Conservation (phyloP, 2,113 vertebrate genomes). For the Zingel zingel region DNA sequence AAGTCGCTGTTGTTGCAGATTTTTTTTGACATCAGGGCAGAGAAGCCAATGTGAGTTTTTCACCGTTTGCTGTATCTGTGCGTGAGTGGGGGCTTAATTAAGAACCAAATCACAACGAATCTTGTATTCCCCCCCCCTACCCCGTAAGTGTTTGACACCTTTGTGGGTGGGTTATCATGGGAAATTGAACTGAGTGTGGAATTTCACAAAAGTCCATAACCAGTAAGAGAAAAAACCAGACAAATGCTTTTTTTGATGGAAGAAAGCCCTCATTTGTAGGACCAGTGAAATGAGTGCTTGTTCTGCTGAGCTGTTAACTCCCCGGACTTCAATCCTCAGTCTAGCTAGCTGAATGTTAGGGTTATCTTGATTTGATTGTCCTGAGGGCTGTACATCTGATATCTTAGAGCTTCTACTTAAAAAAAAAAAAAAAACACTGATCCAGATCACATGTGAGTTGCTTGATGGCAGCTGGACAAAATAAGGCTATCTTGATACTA, state of each 20-base stretch:
- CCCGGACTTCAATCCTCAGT: conserved; percentile 8
- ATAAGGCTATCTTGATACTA: background rate
- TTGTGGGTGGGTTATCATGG: conserved; percentile 62
- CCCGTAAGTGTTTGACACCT: conserved; percentile 56
- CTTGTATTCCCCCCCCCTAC: conserved; percentile 40
- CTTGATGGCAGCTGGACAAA: background rate
- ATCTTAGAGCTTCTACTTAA: background rate
- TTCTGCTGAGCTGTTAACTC: conserved; percentile 31
- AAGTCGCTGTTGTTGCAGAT: conserved; percentile 18
- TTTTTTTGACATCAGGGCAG: conserved; percentile 38
- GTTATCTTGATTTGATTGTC: background rate
- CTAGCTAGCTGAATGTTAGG: background rate
- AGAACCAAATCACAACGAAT: conserved; percentile 53
- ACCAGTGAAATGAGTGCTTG: conserved; percentile 1
- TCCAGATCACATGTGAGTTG: background rate
- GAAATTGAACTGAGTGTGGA: conserved; percentile 64
- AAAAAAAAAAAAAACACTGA: background rate
- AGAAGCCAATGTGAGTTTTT: conserved; percentile 35
- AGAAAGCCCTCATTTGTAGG: conserved; percentile 28
- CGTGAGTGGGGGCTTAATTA: conserved; percentile 44
- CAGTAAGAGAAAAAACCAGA: conserved; percentile 50
- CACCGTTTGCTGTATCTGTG: conserved; percentile 38
- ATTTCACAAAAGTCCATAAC: conserved; percentile 50
- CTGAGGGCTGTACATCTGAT: background rate
- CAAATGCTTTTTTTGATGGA: conserved; percentile 24